A percentile compares a stretch with the other conserved stretches of the same genome.
Conservation (phyloP, 2,797 vertebrate species). For the Lagothrix lagotricha region DNA sequence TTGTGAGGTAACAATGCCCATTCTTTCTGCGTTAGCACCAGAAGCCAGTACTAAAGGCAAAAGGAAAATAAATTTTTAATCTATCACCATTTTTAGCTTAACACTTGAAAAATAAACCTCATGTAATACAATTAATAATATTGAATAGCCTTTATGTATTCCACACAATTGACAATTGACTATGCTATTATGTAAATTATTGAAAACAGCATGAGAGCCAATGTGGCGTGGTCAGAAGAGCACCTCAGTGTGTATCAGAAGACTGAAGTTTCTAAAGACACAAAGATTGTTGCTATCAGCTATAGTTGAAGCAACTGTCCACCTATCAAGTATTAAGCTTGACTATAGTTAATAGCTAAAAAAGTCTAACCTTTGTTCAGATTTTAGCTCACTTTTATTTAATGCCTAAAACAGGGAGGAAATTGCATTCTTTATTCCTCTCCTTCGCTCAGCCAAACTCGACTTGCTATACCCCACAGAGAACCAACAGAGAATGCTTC, state of each 20-base stretch:
- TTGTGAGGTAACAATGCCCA: background rate
- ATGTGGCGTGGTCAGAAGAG: background rate
- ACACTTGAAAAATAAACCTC: slow-evolving; percentile 15
- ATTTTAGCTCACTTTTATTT: background rate
- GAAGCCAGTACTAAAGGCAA: background rate
- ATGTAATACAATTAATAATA: background rate
- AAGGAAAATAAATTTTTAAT: background rate
- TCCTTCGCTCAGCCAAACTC: background rate
- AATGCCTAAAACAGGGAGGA: background rate
- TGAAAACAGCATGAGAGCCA: background rate
- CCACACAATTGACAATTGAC: background rate
- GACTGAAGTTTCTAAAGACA: background rate
- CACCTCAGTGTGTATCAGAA: background rate
- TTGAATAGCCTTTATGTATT: background rate
- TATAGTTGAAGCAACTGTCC: background rate
- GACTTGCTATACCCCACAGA: background rate
- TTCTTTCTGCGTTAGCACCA: background rate
- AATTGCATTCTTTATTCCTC: background rate
- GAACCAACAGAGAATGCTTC: background rate
- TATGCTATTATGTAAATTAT: background rate
- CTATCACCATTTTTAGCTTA: background rate
- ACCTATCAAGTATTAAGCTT: background rate
- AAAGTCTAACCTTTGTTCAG: background rate
- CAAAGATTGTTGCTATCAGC: background rate
- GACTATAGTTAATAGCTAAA: background rate